Conservation (phyloP, 2,888 invertebrate species). For the Lydus trimaculatus region DNA sequence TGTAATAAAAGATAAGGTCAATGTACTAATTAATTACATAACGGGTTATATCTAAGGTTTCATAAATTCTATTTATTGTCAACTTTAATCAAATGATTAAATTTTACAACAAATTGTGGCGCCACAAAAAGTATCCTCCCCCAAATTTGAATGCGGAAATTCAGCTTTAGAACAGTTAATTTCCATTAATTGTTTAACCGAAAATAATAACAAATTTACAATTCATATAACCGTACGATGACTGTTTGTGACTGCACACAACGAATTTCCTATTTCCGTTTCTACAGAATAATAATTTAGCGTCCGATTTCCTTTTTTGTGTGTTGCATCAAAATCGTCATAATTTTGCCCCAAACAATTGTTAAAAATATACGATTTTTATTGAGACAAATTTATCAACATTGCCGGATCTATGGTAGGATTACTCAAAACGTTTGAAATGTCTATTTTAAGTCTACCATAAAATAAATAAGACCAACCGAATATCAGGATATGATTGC, state of each 20-base stretch:
- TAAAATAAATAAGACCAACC: background rate
- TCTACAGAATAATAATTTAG: background rate
- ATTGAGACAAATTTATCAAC: no score
- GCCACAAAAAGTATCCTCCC: no score
- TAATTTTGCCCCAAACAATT: no score
- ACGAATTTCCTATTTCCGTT: conserved; percentile 8
- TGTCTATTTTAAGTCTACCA: background rate
- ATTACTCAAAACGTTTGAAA: background rate
- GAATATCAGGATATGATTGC: background rate
- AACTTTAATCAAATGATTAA: no score
- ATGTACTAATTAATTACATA: background rate
- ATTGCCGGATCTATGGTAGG: background rate
- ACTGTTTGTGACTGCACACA: background rate
- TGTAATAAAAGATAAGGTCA: conserved; percentile 3
- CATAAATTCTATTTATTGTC: no score
- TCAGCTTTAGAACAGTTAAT: no score
- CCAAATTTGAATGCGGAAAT: no score
- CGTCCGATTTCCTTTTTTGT: background rate
- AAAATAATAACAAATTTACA: background rate
- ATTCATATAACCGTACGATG: background rate
- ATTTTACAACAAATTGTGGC: background rate
- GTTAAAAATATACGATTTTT: no score
- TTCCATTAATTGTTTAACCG: no score
- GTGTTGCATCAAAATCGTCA: no score
- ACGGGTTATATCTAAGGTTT: background rate